A percentile compares a stretch with the other conserved stretches of the same genome.
These are phyloP conservation scores for Meloidogyne exigua DNA, from an alignment of 1,140 invertebrate species.

Conservation along the genomic window DNA sequence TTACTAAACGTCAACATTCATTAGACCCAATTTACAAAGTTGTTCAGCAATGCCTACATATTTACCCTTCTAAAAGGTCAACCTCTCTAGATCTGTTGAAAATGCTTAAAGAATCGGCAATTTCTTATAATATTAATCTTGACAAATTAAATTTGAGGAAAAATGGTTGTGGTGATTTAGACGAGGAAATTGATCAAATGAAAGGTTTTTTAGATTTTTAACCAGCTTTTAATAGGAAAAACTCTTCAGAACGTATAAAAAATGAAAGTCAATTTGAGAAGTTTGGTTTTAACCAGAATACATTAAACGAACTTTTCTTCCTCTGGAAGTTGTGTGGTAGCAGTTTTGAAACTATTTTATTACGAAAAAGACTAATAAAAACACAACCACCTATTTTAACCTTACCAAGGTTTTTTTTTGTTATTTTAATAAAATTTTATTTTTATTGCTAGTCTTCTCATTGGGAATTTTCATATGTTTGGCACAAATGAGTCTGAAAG, in stretches of 20 bases:
- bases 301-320: slow-evolving; percentile 41
- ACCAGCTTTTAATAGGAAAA: background rate
- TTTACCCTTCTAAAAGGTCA: slow-evolving; percentile 40
- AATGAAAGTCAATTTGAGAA: slow-evolving; percentile 22
- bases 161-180: slow-evolving; percentile 1
- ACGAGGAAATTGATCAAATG: slow-evolving; percentile 33
- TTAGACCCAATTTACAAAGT: slow-evolving; percentile 20
- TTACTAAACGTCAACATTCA: background rate
- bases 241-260: slow-evolving; percentile 33
- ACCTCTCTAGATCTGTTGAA: slow-evolving; percentile 10
- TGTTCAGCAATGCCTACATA: slow-evolving; percentile 31
- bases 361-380: slow-evolving; percentile 33
- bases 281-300: slow-evolving; percentile 14
- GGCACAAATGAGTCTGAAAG: slow-evolving; percentile 62
- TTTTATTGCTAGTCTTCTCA: slow-evolving; percentile 57
- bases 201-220: slow-evolving; percentile 19
- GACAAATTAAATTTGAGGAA: background rate
- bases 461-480: slow-evolving; percentile 53
- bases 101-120: background rate
- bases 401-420: slow-evolving; percentile 32
- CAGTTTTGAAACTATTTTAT: slow-evolving; percentile 40
- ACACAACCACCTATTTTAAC: slow-evolving; percentile 42
- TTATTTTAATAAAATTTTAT: slow-evolving; percentile 15
- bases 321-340: slow-evolving; percentile 50
- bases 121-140: background rate